Conservation (phyloP, 2,797 vertebrate species). For the Cirrhinus molitorella region DNA sequence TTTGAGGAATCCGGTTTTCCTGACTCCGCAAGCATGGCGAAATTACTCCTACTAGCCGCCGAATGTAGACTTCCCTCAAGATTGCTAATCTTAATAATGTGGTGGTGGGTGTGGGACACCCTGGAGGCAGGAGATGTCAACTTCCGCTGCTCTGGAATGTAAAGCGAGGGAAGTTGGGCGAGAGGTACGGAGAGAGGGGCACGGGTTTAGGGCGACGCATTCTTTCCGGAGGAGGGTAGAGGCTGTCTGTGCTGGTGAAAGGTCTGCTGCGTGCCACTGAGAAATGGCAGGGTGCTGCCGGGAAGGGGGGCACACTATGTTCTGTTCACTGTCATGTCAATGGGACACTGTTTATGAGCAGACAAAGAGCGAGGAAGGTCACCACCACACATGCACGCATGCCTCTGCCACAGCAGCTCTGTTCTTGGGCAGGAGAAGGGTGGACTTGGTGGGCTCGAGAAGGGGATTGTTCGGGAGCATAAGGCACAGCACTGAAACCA, state of each 20-base stretch:
- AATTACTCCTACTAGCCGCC: not conserved
- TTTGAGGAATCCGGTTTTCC: constrained; percentile 13
- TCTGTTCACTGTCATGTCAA: constrained; percentile 77
- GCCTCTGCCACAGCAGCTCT: constrained; percentile 60
- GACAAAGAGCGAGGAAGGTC: constrained; percentile 68
- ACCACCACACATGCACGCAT: constrained; percentile 54
- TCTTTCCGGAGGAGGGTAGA: constrained; percentile 64
- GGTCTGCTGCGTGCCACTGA: constrained; percentile 41
- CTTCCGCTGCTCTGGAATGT: constrained; percentile 72
- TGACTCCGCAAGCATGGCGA: not conserved
- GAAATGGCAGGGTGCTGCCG: constrained; percentile 50
- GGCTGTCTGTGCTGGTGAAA: constrained; percentile 19
- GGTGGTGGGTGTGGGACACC: constrained; percentile 59
- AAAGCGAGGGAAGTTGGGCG: constrained; percentile 31
- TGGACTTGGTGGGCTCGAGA: not conserved
- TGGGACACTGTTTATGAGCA: constrained; percentile 70
- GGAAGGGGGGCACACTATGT: constrained; percentile 52
- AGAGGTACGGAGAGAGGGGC: constrained; percentile 30
- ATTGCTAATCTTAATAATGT: constrained; percentile 74
- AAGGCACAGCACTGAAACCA: not conserved
- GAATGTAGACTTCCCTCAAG: constrained; percentile 66
- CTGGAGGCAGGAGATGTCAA: constrained; percentile 67
- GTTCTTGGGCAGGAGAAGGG: constrained; percentile 47
- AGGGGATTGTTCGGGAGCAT: constrained; percentile 19
- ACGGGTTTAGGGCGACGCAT: constrained; percentile 55